Base-by-base conservation (phyloP, 1,140 invertebrate genomes). In the Drosophila baimaii region DNA sequence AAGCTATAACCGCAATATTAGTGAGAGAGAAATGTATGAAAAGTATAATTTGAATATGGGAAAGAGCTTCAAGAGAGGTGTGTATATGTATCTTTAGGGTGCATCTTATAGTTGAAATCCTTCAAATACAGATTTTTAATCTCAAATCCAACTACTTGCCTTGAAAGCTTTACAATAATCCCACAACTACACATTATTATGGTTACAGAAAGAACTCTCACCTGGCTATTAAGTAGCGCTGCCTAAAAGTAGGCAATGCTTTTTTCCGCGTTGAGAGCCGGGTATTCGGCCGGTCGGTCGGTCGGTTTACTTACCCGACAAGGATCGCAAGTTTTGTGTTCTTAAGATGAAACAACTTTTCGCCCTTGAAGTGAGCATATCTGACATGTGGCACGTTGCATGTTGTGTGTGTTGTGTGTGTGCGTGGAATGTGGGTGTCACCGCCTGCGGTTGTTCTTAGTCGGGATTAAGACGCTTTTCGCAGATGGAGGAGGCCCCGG, bases 381-480 rank as follows among this genome's bases (percentile, higher is more conserved):
- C 65, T 71, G 69, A 70, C 68, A 71, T 71, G 68, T 70, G 51
- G 68, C 69, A 69, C 55, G 66, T 39, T 33, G 66, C 46, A 68
- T 44, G 61, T 41, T 61, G 35, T 37, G 15, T 8, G 15, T 17
- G 41, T 9, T 33, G 62, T 27, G 35, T 61, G 44, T 25, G 46
- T 23, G 37, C 47, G 33, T 54, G 25, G 61, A 37, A 65, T 61
- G 68, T 71, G 52, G 65, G 69, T 71, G 69, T 71, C 69, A 71
- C 69, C 52, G 69, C 69, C 69, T 71, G 65, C 69, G 69, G 69
- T 71, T 75, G 59, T 75, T 56, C 72, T 75, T 75, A 52, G 51
- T 52, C 49, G 44, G 71, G 59, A 75, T 75, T 75, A 75, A 75
- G 72, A 75, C 61, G 66, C 69, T 58, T 69, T 46, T 56, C 17